Conservation (phyloP, 2,888 invertebrate species). For the Mamestra brassicae region DNA sequence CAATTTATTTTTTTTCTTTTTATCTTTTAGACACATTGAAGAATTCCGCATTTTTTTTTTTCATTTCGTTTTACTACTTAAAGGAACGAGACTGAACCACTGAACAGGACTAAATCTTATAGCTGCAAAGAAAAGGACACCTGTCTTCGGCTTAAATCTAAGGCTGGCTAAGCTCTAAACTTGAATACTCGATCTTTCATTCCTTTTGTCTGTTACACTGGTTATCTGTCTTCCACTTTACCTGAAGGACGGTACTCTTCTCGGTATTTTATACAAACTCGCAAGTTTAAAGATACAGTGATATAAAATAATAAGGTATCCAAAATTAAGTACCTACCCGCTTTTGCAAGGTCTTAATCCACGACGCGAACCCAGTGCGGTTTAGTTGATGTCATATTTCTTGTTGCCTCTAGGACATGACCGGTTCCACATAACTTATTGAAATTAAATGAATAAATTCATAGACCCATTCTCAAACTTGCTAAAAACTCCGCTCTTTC, state of each 20-base stretch:
- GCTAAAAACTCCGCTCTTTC: background rate
- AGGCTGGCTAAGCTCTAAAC: slow-evolving; percentile 34
- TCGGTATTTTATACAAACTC: background rate
- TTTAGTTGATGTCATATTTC: background rate
- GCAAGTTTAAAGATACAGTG: background rate
- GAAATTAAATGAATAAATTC: background rate
- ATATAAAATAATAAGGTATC: no score
- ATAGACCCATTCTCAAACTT: background rate
- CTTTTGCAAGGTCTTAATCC: background rate
- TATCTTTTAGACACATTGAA: background rate
- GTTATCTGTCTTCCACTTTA: slow-evolving; percentile 7
- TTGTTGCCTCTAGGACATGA: background rate
- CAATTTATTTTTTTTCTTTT: no score
- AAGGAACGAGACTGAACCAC: slow-evolving; percentile 18
- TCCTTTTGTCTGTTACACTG: slow-evolving; percentile 8
- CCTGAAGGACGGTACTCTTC: background rate
- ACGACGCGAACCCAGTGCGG: background rate
- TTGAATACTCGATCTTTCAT: slow-evolving; percentile 23
- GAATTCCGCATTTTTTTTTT: slow-evolving; percentile 13
- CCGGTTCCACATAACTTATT: background rate
- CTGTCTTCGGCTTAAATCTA: slow-evolving; percentile 32
- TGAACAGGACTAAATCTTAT: slow-evolving; percentile 31
- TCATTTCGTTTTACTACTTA: slow-evolving; percentile 6
- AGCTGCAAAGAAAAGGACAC: slow-evolving; percentile 32
- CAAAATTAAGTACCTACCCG: no score